These are phyloP conservation scores for Zaprionus davidi DNA, from an alignment of 1,140 invertebrate genomes.

Conservation along the genomic window DNA sequence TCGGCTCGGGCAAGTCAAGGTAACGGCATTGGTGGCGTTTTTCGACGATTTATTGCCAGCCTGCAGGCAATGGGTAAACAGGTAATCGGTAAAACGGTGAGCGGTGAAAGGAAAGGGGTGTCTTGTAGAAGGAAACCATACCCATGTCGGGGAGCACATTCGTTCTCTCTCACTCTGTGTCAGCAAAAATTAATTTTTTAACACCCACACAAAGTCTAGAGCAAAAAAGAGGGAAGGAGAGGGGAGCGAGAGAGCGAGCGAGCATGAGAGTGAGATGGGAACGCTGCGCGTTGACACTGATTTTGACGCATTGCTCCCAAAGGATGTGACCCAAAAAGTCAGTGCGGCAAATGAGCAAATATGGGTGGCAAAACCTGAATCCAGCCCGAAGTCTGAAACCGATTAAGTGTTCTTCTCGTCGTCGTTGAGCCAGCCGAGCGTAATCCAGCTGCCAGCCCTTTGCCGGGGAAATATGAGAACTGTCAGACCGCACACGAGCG, in stretches of 20 bases:
- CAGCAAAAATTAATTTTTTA: constrained; percentile 78
- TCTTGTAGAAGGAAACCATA: constrained; percentile 53
- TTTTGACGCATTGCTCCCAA: constrained; percentile 80
- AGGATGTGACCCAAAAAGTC: constrained; percentile 81
- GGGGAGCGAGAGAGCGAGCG: not conserved
- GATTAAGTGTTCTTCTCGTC: constrained; percentile 67
- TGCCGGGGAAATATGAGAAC: constrained; percentile 60
- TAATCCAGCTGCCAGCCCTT: constrained; percentile 21
- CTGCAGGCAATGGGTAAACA: constrained; percentile 40
- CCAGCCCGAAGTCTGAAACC: constrained; percentile 49
- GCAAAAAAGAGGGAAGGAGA: not conserved
- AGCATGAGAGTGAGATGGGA: constrained; percentile 7
- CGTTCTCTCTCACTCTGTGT: constrained; percentile 53
- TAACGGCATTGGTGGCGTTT: constrained; percentile 66
- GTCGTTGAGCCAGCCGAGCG: constrained; percentile 33
- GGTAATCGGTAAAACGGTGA: no score
- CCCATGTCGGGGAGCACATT: constrained; percentile 48
- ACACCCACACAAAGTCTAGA: constrained; percentile 50
- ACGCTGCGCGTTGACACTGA: constrained; percentile 78
- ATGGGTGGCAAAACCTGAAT: constrained; percentile 50
- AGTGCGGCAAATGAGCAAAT: constrained; percentile 80
- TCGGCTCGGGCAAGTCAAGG: constrained; percentile 58
- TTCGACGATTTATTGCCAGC: constrained; percentile 72
- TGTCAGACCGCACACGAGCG: constrained; percentile 43
- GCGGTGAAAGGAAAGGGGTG: not conserved